These are phyloP conservation scores for Helicolenus hilgendorfi DNA, from an alignment of 2,797 vertebrate genomes.

Conservation along the genomic window DNA sequence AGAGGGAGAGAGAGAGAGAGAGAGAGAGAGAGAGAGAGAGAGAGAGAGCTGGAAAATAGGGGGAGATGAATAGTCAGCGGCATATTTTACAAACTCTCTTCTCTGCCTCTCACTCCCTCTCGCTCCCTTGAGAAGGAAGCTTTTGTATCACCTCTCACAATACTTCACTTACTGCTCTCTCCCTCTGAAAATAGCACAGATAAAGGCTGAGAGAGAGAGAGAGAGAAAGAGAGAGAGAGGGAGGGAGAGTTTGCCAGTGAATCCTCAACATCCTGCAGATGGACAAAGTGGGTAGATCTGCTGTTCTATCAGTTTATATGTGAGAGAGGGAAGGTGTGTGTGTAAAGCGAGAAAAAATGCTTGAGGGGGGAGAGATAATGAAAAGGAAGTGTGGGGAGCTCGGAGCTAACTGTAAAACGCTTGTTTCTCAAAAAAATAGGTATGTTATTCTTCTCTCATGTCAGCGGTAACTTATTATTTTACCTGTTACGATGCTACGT, in stretches of 20 bases:
- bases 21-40: background rate
- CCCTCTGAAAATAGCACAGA: constrained; percentile 68
- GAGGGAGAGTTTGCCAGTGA: background rate
- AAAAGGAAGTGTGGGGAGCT: background rate
- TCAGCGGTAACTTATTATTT: background rate
- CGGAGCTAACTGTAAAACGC: background rate
- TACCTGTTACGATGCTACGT: background rate
- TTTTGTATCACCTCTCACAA: constrained; percentile 74
- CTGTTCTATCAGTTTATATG: background rate
- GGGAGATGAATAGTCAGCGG: constrained; percentile 33
- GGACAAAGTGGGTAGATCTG: constrained; percentile 36
- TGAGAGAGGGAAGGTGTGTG: background rate
- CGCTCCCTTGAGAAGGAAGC: constrained; percentile 50
- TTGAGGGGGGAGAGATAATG: background rate
- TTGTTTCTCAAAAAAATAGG: background rate
- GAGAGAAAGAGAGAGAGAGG: background rate
- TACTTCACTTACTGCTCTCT: constrained; percentile 60
- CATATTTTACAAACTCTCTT: constrained; percentile 55
- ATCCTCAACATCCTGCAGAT: constrained; percentile 41
- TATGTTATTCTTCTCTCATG: background rate
- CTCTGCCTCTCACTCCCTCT: constrained; percentile 29
- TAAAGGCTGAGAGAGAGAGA: constrained; percentile 35
- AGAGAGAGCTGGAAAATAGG: background rate
- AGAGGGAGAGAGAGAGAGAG: background rate
- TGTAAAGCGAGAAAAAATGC: background rate